These are phyloP conservation scores for Caenorhabditis sp. DNA, from an alignment of 2,888 invertebrate species.

Conservation along the genomic window DNA sequence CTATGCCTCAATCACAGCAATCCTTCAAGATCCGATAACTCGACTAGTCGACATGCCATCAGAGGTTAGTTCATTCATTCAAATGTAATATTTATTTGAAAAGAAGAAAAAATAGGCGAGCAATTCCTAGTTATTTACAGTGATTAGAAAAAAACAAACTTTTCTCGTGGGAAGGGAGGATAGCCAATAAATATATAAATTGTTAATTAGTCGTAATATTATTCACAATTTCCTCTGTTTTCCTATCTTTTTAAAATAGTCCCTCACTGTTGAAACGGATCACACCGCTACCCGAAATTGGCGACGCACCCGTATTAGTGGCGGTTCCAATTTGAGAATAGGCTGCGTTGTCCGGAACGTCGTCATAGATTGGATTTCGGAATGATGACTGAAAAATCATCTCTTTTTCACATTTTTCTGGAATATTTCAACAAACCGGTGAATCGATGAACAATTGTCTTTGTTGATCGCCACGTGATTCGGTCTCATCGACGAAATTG, in stretches of 20 bases:
- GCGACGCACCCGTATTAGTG: background rate
- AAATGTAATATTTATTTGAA: background rate
- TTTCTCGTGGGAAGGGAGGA: background rate
- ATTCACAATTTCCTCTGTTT: background rate
- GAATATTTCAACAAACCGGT: conserved; percentile 16
- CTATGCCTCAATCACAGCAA: conserved; percentile 67
- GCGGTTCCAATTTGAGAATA: background rate
- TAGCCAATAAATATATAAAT: background rate
- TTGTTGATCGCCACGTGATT: conserved; percentile 1
- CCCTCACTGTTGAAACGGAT: background rate
- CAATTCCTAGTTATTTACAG: background rate
- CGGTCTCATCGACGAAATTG: conserved; percentile 30
- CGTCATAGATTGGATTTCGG: conserved; percentile 35
- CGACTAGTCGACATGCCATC: conserved; percentile 69
- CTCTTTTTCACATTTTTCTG: background rate
- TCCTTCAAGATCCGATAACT: conserved; percentile 65
- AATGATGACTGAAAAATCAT: conserved; percentile 24
- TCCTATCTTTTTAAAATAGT: background rate
- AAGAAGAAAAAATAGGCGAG: background rate
- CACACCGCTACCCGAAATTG: background rate
- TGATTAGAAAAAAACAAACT: background rate
- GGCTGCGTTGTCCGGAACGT: conserved; percentile 9
- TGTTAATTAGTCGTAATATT: conserved; percentile 1
- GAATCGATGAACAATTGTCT: conserved; percentile 18
- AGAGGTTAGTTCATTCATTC: conserved; percentile 34